phyloP scores from a whole-genome alignment of 2,797 vertebrate species.

The Catamblyrhynchus diadema region DNA sequence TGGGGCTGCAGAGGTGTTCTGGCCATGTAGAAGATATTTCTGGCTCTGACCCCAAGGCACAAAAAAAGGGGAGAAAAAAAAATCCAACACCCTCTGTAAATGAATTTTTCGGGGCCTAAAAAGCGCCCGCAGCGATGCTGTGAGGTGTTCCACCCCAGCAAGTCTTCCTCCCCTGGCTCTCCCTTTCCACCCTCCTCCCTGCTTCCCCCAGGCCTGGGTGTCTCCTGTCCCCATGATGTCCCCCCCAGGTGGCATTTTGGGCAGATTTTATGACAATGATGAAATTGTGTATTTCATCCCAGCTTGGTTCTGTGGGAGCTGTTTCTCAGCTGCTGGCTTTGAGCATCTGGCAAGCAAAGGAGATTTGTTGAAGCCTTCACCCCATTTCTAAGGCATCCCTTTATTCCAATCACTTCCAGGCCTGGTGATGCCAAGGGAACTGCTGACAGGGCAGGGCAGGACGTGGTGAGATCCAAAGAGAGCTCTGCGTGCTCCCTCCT shows the following conservation, averaged over 20 bases:
- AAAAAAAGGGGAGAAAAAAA: not conserved
- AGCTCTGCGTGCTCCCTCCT: not conserved
- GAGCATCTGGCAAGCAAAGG: not conserved
- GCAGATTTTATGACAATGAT: not conserved
- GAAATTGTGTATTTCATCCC: fast-evolving
- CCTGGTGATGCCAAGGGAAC: not conserved
- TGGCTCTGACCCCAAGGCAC: not conserved
- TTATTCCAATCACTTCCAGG: not conserved
- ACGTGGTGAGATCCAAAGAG: not conserved
- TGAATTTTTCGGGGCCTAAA: not conserved
- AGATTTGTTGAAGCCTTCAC: not conserved
- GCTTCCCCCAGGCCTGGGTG: not conserved
- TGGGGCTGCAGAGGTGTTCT: not conserved
- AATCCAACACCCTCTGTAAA: not conserved
- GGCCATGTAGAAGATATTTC: not conserved
- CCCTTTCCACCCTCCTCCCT: not conserved
- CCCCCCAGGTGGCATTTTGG: not conserved
- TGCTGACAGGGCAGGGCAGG: not conserved
- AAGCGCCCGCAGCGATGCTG: fast-evolving
- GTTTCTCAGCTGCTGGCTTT: not conserved
- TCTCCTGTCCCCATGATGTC: not conserved
- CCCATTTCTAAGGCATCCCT: not conserved
- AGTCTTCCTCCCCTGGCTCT: not conserved
- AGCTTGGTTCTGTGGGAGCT: fast-evolving
- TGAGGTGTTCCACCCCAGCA: not conserved